Evolutionary conservation across 2,888 invertebrate species (phyloP).

Genomic region (Boloria selene): DNA sequence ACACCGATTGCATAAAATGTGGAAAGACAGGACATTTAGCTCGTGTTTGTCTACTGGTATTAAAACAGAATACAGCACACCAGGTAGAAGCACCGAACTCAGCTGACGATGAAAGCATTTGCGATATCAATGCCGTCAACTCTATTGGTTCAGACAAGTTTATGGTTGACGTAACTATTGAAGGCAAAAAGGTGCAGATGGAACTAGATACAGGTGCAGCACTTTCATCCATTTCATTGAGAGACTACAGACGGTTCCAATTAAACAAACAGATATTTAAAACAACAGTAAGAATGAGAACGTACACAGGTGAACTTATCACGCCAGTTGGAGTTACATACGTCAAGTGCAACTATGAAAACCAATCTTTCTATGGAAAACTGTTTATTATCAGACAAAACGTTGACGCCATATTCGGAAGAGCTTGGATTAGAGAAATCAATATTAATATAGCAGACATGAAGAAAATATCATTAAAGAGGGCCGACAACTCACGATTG

Average conservation of each 20-base stretch:
- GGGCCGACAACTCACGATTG: no score
- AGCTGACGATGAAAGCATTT: slow-evolving; percentile 18
- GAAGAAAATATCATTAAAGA: no score
- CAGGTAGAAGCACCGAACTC: slow-evolving; percentile 18
- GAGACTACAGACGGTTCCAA: slow-evolving; percentile 3
- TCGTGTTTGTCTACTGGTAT: background rate
- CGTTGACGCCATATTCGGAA: slow-evolving; percentile 20
- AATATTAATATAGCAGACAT: background rate
- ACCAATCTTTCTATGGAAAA: slow-evolving; percentile 3
- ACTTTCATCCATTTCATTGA: slow-evolving; percentile 17
- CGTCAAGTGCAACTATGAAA: slow-evolving; percentile 6
- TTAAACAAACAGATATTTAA: slow-evolving; percentile 6
- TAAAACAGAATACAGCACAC: background rate
- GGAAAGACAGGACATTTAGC: background rate
- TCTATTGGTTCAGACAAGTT: slow-evolving; percentile 10
- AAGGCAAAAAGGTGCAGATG: slow-evolving; percentile 1
- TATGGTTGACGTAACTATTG: slow-evolving; percentile 13
- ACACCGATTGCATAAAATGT: no score
- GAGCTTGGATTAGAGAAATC: slow-evolving; percentile 23
- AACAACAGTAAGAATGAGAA: slow-evolving; percentile 9
- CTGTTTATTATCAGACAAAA: slow-evolving; percentile 12
- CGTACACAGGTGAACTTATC: background rate
- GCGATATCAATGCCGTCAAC: slow-evolving; percentile 4
- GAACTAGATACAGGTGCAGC: slow-evolving; percentile 24
- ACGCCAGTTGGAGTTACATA: no score